Conservation (phyloP, 2,113 vertebrate species). For the Apteryx owenii region DNA sequence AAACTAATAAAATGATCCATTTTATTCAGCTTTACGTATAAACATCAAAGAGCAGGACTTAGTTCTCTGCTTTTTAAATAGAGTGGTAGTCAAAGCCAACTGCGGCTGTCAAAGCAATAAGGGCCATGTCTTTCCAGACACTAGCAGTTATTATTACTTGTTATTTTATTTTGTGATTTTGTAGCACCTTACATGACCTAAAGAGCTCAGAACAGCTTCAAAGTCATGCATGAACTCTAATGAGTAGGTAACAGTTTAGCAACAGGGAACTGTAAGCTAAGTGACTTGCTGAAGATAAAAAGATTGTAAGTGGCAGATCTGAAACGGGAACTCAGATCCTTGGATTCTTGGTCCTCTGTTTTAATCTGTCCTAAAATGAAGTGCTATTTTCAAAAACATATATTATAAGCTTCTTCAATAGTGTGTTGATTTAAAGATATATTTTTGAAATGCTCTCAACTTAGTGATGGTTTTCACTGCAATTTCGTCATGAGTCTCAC, state of each 20-base stretch:
- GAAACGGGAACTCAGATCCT: background rate
- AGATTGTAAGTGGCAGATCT: background rate
- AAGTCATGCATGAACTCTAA: background rate
- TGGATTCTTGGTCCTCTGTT: background rate
- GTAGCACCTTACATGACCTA: background rate
- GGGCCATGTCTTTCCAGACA: background rate
- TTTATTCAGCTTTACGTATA: background rate
- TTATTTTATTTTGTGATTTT: background rate
- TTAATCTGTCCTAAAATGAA: background rate
- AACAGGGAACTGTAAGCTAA: background rate
- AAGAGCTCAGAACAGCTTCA: background rate
- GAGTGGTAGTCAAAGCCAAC: background rate
- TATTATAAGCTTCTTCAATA: background rate
- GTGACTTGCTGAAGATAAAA: background rate
- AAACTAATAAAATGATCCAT: background rate
- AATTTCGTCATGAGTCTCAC: background rate
- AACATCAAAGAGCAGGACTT: background rate
- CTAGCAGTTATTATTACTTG: background rate
- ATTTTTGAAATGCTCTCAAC: background rate
- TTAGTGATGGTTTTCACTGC: background rate
- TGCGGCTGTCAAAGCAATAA: background rate
- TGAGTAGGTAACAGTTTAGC: background rate
- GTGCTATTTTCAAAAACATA: background rate
- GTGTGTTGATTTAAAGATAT: background rate
- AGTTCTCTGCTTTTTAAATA: background rate